Percentiles rank a stretch among this genome's conserved stretches.
These are phyloP conservation scores for Podarcis cretensis DNA, from an alignment of 2,113 vertebrate genomes.

Conservation along the genomic window DNA sequence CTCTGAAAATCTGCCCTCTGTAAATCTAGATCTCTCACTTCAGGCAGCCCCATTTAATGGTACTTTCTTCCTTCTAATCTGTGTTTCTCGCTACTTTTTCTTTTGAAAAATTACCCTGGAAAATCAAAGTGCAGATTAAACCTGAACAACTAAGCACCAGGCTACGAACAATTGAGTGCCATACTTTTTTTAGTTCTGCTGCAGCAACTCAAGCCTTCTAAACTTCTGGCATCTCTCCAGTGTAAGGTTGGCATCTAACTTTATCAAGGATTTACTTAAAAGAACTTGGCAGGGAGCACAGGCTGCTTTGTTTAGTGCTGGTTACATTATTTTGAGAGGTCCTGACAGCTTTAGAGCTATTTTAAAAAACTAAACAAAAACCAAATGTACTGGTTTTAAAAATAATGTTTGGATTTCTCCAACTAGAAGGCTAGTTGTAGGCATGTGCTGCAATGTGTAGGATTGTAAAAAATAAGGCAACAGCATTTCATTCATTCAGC, in stretches of 20 bases:
- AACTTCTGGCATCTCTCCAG: slow-evolving; percentile 55
- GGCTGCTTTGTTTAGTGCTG: slow-evolving; percentile 34
- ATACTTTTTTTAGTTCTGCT: slow-evolving; percentile 41
- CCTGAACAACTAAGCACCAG: slow-evolving; percentile 38
- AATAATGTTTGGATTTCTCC: slow-evolving; percentile 51
- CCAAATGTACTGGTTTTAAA: slow-evolving; percentile 44
- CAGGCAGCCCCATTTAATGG: neutral
- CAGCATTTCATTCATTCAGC: neutral
- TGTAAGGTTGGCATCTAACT: slow-evolving; percentile 46
- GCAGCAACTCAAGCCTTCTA: slow-evolving; percentile 51
- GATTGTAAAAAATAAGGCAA: neutral
- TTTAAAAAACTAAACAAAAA: slow-evolving; percentile 17
- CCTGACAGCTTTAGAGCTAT: slow-evolving; percentile 58
- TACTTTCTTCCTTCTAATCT: neutral
- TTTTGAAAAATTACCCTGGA: slow-evolving; percentile 32
- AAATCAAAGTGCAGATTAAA: slow-evolving; percentile 8
- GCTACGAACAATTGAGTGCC: slow-evolving; percentile 22
- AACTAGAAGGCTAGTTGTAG: slow-evolving; percentile 7
- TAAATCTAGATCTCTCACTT: slow-evolving; percentile 8
- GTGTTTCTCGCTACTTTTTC: slow-evolving; percentile 3
- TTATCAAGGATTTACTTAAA: slow-evolving; percentile 65
- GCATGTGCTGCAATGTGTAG: slow-evolving; percentile 18
- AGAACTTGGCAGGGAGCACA: slow-evolving; percentile 54
- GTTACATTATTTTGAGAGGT: slow-evolving; percentile 56
- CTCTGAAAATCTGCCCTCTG: neutral